Evolutionary conservation across 2,113 vertebrate species (phyloP), one percentile per base, ranked within the genome.

Genomic region (Sebastes fasciatus): DNA sequence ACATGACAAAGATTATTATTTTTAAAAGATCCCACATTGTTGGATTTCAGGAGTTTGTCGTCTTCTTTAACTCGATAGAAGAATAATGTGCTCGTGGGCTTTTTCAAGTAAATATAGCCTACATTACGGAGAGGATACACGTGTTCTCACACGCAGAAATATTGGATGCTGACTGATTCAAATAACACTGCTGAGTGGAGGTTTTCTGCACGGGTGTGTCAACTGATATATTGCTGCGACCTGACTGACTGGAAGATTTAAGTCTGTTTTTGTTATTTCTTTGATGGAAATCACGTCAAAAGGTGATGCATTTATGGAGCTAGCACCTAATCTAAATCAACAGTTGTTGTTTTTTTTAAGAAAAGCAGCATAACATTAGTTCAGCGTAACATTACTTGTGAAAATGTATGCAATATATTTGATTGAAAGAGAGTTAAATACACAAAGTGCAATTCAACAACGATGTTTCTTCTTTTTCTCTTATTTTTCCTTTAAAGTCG

Each of bases 101-200:
- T 70, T 86, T 75, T 77, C 67, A 52, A 58, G 48, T 74, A 52
- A 65, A 64, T 72, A 40, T 8, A 64, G 21, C 34, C 34, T 34
- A 34, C 34, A 79, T 89, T 43, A 73, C 2, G 16, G 43, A 43
- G n/a, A 66, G 45, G 60, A 74, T 67, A 11, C 17, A n/a, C 21
- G 65, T 82, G 79, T 70, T 79, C 17, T 85, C 43, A 72, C 43
- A 68, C 2, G 43, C 51, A 86, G 65, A 74, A 69, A 63, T 60
- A 71, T 63, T 71, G 42, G 26, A 57, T 79, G 80, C 70, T 85
- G 79, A 78, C 79, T 77, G 57, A 74, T 69, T 74, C 10, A 48
- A 77, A 72, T 64, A 72, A 86, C 60, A 34, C 9, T 86, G 85
- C 83, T 89, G 83, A 71, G 17, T 67, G 58, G 67, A 74, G 72